Conservation (phyloP, 2,888 invertebrate species). For the Thalpophila matura region DNA sequence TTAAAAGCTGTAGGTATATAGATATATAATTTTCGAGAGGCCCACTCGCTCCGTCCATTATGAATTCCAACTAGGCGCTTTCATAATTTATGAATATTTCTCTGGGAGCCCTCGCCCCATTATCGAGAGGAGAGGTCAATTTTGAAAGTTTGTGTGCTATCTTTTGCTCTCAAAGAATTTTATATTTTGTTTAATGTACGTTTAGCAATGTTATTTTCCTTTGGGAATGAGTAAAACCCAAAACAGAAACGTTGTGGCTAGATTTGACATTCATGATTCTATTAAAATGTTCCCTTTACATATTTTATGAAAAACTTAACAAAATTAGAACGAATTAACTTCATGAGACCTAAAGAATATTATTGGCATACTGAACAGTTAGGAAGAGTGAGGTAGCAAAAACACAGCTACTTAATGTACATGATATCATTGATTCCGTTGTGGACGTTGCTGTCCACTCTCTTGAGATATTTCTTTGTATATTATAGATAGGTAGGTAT, state of each 20-base stretch:
- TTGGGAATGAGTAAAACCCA: slow-evolving; percentile 15
- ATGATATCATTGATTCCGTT: too few species aligned
- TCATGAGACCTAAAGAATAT: neutral
- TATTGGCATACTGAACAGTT: neutral
- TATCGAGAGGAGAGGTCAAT: slow-evolving; percentile 62
- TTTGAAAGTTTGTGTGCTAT: slow-evolving; percentile 48
- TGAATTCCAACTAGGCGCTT: slow-evolving; percentile 56
- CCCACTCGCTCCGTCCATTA: slow-evolving; percentile 49
- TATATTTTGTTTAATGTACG: slow-evolving; percentile 38
- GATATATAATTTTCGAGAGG: slow-evolving; percentile 40
- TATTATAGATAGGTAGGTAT: too few species aligned
- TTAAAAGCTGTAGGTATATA: slow-evolving; percentile 47
- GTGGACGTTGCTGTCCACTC: neutral
- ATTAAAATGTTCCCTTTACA: neutral
- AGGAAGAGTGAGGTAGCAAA: too few species aligned
- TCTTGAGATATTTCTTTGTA: too few species aligned
- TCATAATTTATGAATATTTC: slow-evolving; percentile 64
- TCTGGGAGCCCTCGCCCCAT: slow-evolving; percentile 46
- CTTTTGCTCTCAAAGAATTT: slow-evolving; percentile 28
- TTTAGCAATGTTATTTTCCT: slow-evolving; percentile 15
- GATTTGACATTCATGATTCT: neutral
- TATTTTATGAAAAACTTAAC: neutral
- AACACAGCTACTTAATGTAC: too few species aligned
- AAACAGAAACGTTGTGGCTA: slow-evolving; percentile 4
- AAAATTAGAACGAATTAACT: neutral